Conservation (phyloP, 2,888 invertebrate genomes). For the Callosobruchus maculatus region DNA sequence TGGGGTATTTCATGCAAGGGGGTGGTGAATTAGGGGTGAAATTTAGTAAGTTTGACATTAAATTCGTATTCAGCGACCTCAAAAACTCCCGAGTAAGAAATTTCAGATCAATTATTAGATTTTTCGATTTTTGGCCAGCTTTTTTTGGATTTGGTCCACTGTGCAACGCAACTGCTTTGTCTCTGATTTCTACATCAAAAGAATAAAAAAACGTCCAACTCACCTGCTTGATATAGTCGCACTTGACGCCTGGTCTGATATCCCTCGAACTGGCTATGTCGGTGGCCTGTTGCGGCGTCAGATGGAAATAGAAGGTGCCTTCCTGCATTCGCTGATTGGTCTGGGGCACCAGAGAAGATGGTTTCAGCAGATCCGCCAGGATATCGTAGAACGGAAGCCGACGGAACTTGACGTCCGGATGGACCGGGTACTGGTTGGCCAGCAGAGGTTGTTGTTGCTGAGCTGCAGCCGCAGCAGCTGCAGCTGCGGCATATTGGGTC, state of each 20-base stretch:
- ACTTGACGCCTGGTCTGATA: conserved; percentile 61
- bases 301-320: conserved; percentile 79
- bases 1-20: too few species aligned
- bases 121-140: too few species aligned
- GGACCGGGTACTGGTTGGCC: conserved; percentile 69
- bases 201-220: neutral
- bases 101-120: too few species aligned
- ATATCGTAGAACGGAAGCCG: conserved; percentile 91
- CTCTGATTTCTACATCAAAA: too few species aligned
- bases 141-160: too few species aligned
- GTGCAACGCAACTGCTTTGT: too few species aligned
- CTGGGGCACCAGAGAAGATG: conserved; percentile 75
- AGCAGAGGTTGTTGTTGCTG: conserved; percentile 40
- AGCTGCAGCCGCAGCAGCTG: conserved; percentile 9
- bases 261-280: conserved; percentile 83
- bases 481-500: conserved; percentile 33
- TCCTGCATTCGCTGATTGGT: conserved; percentile 77
- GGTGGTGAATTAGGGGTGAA: too few species aligned
- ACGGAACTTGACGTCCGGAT: conserved; percentile 91
- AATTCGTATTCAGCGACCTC: too few species aligned
- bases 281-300: conserved; percentile 89
- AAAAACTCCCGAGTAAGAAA: too few species aligned
- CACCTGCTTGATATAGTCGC: conserved; percentile 62
- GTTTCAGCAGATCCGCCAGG: conserved; percentile 81
- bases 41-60: too few species aligned